A percentile compares a stretch with the other conserved stretches of the same genome.
phyloP scores from a whole-genome alignment of 2,113 vertebrate genomes.

The Malaclemys terrapin region DNA sequence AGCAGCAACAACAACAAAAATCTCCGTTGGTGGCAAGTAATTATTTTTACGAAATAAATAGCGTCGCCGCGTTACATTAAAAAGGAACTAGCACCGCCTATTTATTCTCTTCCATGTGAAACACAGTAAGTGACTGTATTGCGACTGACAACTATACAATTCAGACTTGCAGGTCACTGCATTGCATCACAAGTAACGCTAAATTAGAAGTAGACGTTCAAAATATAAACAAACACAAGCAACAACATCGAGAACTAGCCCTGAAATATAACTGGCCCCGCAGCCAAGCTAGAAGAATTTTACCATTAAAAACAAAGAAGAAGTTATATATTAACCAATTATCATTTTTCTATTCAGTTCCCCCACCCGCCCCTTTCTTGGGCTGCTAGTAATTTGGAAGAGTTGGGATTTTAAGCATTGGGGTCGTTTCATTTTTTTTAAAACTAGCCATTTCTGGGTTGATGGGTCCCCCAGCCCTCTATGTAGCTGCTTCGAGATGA shows the following conservation, averaged over 20 bases:
- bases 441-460: neutral
- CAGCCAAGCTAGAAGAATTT: neutral
- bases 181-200: no score
- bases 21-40: conserved; percentile 27
- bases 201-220: no score
- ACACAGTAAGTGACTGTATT: neutral
- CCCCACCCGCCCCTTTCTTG: neutral
- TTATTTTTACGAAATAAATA: neutral
- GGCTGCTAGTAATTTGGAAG: neutral
- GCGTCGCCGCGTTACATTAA: neutral
- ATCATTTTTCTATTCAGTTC: neutral
- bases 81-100: neutral
- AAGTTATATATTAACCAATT: neutral
- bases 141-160: neutral
- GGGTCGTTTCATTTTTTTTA: no score
- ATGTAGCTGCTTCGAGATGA: neutral
- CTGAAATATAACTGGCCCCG: neutral
- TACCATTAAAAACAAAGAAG: no score
- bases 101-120: neutral
- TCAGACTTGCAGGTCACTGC: neutral
- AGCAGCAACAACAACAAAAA: conserved; percentile 40
- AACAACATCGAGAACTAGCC: neutral
- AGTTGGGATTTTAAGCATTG: neutral
- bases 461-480: neutral
- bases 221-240: neutral